A percentile compares a stretch with the other conserved stretches of the same genome.
Evolutionary conservation across 2,797 vertebrate genomes (phyloP).

Genomic region (Fundulus diaphanus): DNA sequence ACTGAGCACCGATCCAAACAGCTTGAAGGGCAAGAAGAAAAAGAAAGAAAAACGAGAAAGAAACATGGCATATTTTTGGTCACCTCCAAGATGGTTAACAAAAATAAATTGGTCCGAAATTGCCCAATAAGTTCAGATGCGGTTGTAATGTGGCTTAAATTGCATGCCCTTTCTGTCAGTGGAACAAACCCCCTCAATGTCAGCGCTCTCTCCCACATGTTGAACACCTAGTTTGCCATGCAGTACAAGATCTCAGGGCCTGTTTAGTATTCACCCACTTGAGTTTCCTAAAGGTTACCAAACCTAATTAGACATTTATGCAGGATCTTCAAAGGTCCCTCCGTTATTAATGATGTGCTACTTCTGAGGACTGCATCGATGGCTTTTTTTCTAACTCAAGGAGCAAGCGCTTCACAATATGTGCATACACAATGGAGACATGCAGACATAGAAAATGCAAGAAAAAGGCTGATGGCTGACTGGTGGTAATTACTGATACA

Average conservation of each 20-base stretch:
- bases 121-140: slow-evolving; percentile 69
- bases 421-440: slow-evolving; percentile 71
- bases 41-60: slow-evolving; percentile 8
- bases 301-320: slow-evolving; percentile 86
- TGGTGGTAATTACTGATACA: slow-evolving; percentile 37
- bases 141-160: slow-evolving; percentile 73
- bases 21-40: slow-evolving; percentile 61
- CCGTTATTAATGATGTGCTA: slow-evolving; percentile 84
- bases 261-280: slow-evolving; percentile 82
- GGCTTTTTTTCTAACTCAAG: slow-evolving; percentile 69
- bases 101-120: slow-evolving; percentile 66
- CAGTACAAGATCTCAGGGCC: slow-evolving; percentile 73
- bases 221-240: slow-evolving; percentile 79
- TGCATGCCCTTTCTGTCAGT: slow-evolving; percentile 72
- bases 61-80: slow-evolving; percentile 37
- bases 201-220: slow-evolving; percentile 74
- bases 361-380: slow-evolving; percentile 79
- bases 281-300: slow-evolving; percentile 84
- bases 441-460: slow-evolving; percentile 41
- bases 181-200: slow-evolving; percentile 76
- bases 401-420: slow-evolving; percentile 73
- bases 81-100: slow-evolving; percentile 61
- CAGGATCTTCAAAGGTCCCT: slow-evolving; percentile 84
- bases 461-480: slow-evolving; percentile 30
- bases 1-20: slow-evolving; percentile 53